Conservation (phyloP, 2,113 vertebrate species). For the Prunella himalayana region DNA sequence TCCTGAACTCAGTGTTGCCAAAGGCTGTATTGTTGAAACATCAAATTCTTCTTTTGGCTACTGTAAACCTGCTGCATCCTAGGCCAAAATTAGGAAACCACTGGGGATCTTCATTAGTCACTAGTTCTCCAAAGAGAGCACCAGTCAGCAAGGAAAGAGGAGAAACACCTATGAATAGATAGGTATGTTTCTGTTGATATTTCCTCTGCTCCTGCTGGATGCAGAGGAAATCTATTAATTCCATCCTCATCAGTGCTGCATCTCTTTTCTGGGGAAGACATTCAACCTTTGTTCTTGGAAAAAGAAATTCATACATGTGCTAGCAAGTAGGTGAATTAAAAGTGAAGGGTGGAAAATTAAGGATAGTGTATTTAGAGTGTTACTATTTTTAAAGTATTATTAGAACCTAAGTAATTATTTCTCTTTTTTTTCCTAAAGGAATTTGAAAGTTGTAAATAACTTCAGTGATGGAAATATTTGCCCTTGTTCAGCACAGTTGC, state of each 20-base stretch:
- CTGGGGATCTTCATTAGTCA: background rate
- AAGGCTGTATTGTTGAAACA: background rate
- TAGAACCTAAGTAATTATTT: background rate
- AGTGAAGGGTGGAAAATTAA: background rate
- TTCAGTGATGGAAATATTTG: background rate
- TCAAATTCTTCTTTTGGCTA: background rate
- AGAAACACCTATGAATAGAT: background rate
- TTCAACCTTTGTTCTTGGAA: background rate
- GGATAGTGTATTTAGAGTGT: background rate
- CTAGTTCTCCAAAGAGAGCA: background rate
- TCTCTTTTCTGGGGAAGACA: background rate
- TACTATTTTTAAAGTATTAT: background rate
- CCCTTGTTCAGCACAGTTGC: background rate
- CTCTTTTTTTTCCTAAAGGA: background rate
- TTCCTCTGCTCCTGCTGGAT: background rate
- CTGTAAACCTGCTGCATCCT: background rate
- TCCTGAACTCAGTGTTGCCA: background rate
- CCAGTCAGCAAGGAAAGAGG: background rate
- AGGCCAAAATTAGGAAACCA: background rate
- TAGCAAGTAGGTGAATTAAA: background rate
- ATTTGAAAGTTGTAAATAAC: background rate
- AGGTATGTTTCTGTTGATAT: background rate
- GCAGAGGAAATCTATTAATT: background rate
- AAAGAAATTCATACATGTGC: fast-evolving
- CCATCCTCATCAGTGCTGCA: fast-evolving